Conservation (phyloP, 2,797 vertebrate species). For the Antrozous pallidus region DNA sequence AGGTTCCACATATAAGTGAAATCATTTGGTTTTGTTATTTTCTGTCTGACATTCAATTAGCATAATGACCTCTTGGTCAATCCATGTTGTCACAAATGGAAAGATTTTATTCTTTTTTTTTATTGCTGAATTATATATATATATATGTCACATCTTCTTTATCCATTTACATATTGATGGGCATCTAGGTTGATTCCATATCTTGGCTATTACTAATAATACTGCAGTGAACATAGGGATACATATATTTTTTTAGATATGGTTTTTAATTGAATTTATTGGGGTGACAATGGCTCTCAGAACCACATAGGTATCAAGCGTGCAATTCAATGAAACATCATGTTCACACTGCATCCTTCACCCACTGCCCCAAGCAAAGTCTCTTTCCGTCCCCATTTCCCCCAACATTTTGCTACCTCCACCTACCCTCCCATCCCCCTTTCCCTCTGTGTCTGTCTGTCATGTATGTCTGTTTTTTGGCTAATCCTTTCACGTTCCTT, state of each 20-base stretch:
- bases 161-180: not conserved
- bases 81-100: not conserved
- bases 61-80: not conserved
- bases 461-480: too few relatives aligned
- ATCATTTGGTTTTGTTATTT: not conserved
- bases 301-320: too few relatives aligned
- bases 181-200: not conserved
- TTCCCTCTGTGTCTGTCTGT: too few relatives aligned
- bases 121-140: not conserved
- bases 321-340: too few relatives aligned
- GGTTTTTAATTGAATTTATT: not conserved
- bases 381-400: too few relatives aligned
- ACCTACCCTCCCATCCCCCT: too few relatives aligned
- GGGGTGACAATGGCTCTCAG: too few relatives aligned
- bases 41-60: not conserved
- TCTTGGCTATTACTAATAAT: not conserved
- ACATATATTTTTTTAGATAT: not conserved
- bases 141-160: not conserved
- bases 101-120: not conserved
- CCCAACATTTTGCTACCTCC: too few relatives aligned
- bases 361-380: too few relatives aligned
- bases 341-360: too few relatives aligned
- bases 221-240: not conserved
- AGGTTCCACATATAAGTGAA: not conserved
- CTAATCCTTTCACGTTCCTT: too few relatives aligned